Evolutionary conservation across 2,113 vertebrate species (phyloP).

Genomic region (Notechis scutatus): DNA sequence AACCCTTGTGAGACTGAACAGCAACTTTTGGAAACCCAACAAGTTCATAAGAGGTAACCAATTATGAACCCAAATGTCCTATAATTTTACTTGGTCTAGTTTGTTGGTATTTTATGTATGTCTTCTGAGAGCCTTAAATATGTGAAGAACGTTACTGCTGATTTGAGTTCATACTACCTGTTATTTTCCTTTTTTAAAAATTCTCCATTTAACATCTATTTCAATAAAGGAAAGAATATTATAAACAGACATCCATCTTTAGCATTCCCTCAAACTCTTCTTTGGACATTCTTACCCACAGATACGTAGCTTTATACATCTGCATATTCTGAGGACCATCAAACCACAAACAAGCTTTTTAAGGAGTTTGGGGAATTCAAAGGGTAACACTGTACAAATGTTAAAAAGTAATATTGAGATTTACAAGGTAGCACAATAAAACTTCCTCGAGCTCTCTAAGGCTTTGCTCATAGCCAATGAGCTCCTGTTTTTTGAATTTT

Average conservation of each 20-base stretch:
- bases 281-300: background rate
- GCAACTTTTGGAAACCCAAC: background rate
- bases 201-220: background rate
- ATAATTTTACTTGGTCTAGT: background rate
- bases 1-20: background rate
- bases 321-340: background rate
- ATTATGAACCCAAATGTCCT: background rate
- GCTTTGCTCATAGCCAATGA: background rate
- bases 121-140: background rate
- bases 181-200: background rate
- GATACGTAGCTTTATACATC: background rate
- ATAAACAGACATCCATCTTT: background rate
- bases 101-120: background rate
- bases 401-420: background rate
- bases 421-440: background rate
- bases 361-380: background rate
- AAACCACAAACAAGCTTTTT: background rate
- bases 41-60: background rate
- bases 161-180: background rate
- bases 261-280: background rate
- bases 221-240: background rate
- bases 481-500: background rate
- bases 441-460: background rate
- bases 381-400: background rate
- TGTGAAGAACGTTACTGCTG: background rate